These are phyloP conservation scores for Pao palembangensis DNA, from an alignment of 2,113 vertebrate species.

Conservation along the genomic window DNA sequence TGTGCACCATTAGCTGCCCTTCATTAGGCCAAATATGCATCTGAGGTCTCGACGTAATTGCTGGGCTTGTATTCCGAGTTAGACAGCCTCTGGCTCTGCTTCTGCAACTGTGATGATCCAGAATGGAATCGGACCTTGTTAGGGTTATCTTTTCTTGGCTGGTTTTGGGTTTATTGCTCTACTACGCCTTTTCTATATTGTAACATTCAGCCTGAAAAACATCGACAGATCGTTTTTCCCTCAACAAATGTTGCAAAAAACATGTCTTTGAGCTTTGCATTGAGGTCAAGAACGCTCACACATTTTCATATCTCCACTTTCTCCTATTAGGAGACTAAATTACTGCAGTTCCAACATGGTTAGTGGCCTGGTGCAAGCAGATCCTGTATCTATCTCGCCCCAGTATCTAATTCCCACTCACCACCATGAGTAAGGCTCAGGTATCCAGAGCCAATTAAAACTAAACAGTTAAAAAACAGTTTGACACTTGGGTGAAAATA, in stretches of 20 bases:
- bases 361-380: too few species aligned
- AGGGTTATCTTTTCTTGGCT: not conserved
- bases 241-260: too few species aligned
- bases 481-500: too few species aligned
- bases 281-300: too few species aligned
- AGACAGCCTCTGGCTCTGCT: constrained; percentile 9
- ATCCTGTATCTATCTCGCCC: too few species aligned
- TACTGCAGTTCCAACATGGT: too few species aligned
- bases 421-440: too few species aligned
- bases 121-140: constrained; percentile 1
- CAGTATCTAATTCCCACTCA: not conserved
- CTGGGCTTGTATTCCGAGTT: constrained; percentile 30
- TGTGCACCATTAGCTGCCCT: constrained; percentile 54
- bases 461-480: too few species aligned
- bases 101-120: not conserved
- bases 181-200: not conserved
- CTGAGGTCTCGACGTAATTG: constrained; percentile 55
- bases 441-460: too few species aligned
- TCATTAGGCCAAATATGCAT: constrained; percentile 47
- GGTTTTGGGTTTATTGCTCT: not conserved
- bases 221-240: not conserved
- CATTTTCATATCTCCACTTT: too few species aligned
- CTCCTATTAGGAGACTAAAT: too few species aligned
- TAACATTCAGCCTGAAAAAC: too few species aligned
- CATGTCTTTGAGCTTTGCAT: not conserved